Base-by-base conservation (phyloP, 2,888 invertebrate genomes). In the Pinctada fucata region DNA sequence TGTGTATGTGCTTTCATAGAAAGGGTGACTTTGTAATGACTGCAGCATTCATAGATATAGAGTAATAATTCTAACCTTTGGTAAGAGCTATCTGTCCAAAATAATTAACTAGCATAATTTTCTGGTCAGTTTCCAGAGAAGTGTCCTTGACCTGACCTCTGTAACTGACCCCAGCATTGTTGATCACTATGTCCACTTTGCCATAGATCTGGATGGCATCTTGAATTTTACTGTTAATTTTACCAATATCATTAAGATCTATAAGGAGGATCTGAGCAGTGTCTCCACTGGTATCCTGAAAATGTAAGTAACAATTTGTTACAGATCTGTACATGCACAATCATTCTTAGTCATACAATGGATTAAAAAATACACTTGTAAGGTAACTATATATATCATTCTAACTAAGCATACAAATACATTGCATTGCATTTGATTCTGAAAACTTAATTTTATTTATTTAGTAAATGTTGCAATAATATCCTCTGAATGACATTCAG, bases 41-140 rank as follows among this genome's bases (percentile, higher is more conserved):
- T 31, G 31, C 31, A 31, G 31, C 31, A 31, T 31, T 31, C 31
- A 31, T 31, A 31, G 31, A 31, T 31, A 31, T 31, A 31, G 31
- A 31, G 31, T 31, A 31, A 31, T 31, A 31, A 31, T 31, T 31
- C 31, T 31, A 93, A 97, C 97, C 96, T 95, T 97, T 97, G 0
- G 97, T 97, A 49, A 99, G 93, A 58, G 96, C 96, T 76, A 98
- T 95, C 84, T 97, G 95, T 16, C 98, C 98, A 93, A 99, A 97
- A 93, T 97, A 99, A 94, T 99, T 99, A 5, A 97, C 95, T 63
- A 95, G 93, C 98, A 99, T 98, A 67, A 99, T 94, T 93, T 95
- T 95, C 80, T 95, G 94, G 92, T 97, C 96, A 8, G 98, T 97
- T 90, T 96, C 96, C 64, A 97, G 92, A 66, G 95, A 94, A 0